Percentiles rank a stretch among this genome's conserved stretches.
These are phyloP conservation scores for Butastur rufipennis DNA, from an alignment of 2,113 vertebrate species.

Conservation along the genomic window DNA sequence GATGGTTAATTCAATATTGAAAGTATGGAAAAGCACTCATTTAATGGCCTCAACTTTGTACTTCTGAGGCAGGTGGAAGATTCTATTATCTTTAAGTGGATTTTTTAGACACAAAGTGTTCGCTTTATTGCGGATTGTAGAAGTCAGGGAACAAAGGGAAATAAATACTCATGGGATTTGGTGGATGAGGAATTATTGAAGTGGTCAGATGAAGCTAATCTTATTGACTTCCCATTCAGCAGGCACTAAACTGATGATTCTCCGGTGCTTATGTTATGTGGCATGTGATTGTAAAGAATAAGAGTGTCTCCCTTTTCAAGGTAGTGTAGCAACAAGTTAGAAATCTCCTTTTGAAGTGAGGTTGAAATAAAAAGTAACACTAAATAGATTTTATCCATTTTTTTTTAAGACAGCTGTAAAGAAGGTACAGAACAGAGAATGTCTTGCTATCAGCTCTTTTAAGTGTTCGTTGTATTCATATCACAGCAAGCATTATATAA, in stretches of 20 bases:
- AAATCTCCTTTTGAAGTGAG: neutral
- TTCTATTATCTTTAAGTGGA: neutral
- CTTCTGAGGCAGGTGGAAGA: neutral
- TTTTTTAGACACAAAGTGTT: accelerated
- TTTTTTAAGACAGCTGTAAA: neutral
- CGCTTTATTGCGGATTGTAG: neutral
- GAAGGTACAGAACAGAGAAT: neutral
- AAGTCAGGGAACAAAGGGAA: neutral
- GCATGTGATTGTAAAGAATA: accelerated
- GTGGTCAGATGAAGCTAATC: neutral
- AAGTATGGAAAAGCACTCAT: accelerated
- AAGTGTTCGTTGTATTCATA: neutral
- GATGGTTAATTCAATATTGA: neutral
- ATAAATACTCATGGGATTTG: neutral
- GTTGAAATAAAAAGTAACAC: neutral
- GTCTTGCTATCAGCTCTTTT: neutral
- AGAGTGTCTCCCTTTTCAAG: neutral
- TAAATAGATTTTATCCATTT: neutral
- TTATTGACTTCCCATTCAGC: neutral
- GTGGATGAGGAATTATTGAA: neutral
- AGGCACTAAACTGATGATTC: neutral
- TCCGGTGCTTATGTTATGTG: neutral
- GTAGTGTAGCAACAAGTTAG: accelerated
- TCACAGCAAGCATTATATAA: neutral
- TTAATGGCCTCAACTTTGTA: neutral